Evolutionary conservation across 2,888 invertebrate species (phyloP), one percentile per base, ranked within the genome.

Genomic region (Megamerina dolium): DNA sequence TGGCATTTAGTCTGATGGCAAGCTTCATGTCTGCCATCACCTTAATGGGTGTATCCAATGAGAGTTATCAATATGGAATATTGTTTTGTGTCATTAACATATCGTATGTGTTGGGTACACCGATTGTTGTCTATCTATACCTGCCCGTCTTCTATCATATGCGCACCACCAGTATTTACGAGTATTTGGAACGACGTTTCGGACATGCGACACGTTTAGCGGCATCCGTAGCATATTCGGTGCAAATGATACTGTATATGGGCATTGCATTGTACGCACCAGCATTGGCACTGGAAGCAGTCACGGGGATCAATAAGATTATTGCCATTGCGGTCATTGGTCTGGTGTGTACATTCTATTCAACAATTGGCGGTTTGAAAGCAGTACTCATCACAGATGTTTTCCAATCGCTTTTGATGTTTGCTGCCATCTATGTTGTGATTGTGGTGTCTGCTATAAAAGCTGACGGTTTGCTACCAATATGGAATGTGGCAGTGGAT

Each of bases 241-340:
- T 91, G 30, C 95, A 96, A 75, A 88, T 93, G 85, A 79, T 92
- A 55, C 73, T 91, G n/a, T 90, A 90, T 57, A 89, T 88, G 76
- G 88, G 93, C 1, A 87, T 96, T 52, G 95, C 92, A 5, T 71
- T 96, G n/a, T 95, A 92, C 70, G 93, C 94, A 0, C 95, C 96
- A 3, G 87, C 95, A 1, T 75, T 96, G 52, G 93, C 94, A 0
- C 70, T 96, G 18, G 87, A 87, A 68, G 81, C 93, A 8, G 83
- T 90, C 18, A 89, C 89, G 2, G 87, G 87, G 12, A 73, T 89
- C 17, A 79, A 79, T 27, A 79, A 82, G 69, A 67, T 77, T 12
- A 73, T 78, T 33, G 87, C 89, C 2, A 87, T 91, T 55, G 67
- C 89, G 47, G 76, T 80, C 2, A 57, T 59, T 66, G 77, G 83